These are phyloP conservation scores for Coreius guichenoti DNA, from an alignment of 2,797 vertebrate genomes.

Conservation along the genomic window DNA sequence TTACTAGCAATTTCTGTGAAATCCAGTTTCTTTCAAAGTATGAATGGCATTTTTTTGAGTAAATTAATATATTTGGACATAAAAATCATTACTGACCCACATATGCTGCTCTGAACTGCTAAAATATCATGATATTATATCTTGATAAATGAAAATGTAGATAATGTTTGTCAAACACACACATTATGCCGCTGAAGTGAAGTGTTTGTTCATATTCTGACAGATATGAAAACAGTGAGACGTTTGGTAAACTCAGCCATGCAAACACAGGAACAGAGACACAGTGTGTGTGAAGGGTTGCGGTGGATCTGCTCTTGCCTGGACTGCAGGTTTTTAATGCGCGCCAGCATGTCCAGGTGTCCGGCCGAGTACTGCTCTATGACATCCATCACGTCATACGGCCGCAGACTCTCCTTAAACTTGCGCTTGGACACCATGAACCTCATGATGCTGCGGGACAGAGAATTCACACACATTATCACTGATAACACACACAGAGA, in stretches of 20 bases:
- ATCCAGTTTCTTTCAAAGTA: not conserved
- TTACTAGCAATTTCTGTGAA: not conserved
- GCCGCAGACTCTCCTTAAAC: conserved; percentile 96
- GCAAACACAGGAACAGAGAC: conserved; percentile 1
- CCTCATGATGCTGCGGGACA: conserved; percentile 89
- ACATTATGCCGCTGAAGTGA: not conserved
- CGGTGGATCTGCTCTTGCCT: conserved; percentile 82
- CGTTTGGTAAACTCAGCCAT: conserved; percentile 53
- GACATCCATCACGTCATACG: conserved; percentile 98
- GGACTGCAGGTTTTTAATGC: conserved; percentile 99
- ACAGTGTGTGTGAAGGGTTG: not conserved
- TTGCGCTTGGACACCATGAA: conserved; percentile 98
- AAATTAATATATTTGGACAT: not conserved
- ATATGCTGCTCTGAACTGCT: not conserved
- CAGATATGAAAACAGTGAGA: conserved; percentile 13
- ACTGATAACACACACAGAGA: conserved; percentile 8
- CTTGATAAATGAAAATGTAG: not conserved
- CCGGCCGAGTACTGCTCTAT: conserved; percentile 98
- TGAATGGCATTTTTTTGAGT: not conserved
- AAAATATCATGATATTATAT: not conserved
- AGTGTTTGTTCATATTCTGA: conserved; percentile 1
- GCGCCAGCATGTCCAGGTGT: conserved; percentile 96
- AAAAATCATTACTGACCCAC: not conserved
- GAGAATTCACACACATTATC: conserved; percentile 39
- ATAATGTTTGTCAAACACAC: not conserved